Conservation (phyloP, 2,797 vertebrate species). For the Urophycis tenuis region DNA sequence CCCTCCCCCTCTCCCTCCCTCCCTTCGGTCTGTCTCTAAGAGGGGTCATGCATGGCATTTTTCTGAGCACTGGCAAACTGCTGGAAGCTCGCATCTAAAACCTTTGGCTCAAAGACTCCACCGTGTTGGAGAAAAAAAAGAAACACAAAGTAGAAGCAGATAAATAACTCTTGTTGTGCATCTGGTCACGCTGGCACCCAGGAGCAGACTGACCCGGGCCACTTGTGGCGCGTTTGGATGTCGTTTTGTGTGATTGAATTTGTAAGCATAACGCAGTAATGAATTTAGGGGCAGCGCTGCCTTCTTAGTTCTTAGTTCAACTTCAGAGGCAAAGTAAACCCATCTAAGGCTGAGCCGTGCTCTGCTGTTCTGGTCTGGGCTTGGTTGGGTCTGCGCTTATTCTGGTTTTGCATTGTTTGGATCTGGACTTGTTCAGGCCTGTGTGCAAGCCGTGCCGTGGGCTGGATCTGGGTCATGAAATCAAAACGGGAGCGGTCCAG, state of each 20-base stretch:
- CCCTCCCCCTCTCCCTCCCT: no score
- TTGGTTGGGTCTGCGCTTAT: no score
- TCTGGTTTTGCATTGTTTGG: no score
- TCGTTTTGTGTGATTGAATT: slow-evolving; percentile 32
- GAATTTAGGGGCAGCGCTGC: slow-evolving; percentile 36
- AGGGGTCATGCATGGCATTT: slow-evolving; percentile 35
- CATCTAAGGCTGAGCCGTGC: slow-evolving; percentile 36
- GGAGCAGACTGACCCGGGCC: slow-evolving; percentile 23
- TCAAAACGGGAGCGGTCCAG: not conserved
- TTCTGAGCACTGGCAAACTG: slow-evolving; percentile 39
- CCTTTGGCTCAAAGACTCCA: slow-evolving; percentile 19
- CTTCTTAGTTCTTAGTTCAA: slow-evolving; percentile 23
- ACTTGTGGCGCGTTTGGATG: slow-evolving; percentile 31
- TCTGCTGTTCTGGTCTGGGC: slow-evolving; percentile 14
- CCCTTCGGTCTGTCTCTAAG: no score
- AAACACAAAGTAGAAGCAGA: not conserved
- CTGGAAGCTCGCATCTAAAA: slow-evolving; percentile 36
- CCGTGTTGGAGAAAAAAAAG: not conserved
- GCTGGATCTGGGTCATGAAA: not conserved
- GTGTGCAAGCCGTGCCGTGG: no score
- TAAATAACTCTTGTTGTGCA: slow-evolving; percentile 25
- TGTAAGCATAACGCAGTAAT: slow-evolving; percentile 46
- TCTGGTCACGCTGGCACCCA: slow-evolving; percentile 26
- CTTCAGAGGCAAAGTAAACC: slow-evolving; percentile 32
- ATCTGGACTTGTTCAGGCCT: no score